phyloP scores from a whole-genome alignment of 2,797 vertebrate species.

The Mormyrus hasselquistii region DNA sequence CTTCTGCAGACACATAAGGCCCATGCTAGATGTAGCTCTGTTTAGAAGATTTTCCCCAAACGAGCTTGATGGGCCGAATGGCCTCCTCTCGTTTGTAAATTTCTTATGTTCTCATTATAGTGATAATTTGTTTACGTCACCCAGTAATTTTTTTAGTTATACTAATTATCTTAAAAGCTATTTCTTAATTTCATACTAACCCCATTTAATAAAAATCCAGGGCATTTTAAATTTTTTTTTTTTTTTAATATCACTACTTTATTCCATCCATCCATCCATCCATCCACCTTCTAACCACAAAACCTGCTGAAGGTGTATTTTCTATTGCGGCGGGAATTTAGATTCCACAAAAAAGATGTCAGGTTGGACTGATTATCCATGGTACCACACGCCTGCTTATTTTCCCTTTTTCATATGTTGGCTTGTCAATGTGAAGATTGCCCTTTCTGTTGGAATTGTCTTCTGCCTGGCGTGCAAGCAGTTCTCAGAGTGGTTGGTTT shows the following conservation, averaged over 20 bases:
- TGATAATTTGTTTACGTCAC: neutral
- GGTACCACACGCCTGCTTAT: constrained; percentile 7
- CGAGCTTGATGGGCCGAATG: too few species aligned
- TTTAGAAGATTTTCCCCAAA: neutral
- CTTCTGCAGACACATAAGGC: neutral
- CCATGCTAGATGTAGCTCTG: neutral
- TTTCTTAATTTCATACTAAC: neutral
- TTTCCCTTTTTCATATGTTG: neutral
- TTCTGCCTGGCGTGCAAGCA: constrained; percentile 59
- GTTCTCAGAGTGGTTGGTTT: constrained; percentile 46
- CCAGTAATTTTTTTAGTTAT: neutral
- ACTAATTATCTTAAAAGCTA: neutral
- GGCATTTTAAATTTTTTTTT: neutral
- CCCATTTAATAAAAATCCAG: neutral
- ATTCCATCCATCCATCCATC: neutral
- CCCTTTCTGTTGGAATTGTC: constrained; percentile 27
- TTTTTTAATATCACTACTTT: neutral
- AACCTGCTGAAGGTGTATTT: neutral
- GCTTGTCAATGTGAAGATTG: neutral
- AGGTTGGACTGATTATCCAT: neutral
- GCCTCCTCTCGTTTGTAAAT: too few species aligned
- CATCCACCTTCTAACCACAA: neutral
- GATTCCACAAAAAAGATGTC: neutral
- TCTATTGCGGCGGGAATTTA: neutral
- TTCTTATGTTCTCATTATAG: neutral